Conservation (phyloP, 92 coral and sea anemone genomes). For the Porites evermanni region DNA sequence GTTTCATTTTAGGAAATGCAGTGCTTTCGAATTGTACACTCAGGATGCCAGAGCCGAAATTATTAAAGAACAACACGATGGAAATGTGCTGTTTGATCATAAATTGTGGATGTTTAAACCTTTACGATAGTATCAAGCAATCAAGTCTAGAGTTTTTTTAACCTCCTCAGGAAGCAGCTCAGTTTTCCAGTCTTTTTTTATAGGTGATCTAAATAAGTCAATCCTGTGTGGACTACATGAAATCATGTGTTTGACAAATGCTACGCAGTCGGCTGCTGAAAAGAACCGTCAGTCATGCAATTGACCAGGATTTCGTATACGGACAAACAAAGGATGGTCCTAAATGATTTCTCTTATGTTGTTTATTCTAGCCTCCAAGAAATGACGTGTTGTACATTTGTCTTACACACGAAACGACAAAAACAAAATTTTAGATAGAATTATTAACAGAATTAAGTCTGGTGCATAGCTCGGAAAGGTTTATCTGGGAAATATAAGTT, state of each 20-base stretch:
- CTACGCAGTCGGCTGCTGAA: not conserved
- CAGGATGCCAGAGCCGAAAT: too few species aligned
- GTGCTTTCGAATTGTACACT: constrained; percentile 12
- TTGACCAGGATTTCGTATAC: constrained; percentile 1
- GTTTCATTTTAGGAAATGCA: constrained; percentile 18
- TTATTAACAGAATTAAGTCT: constrained; percentile 6
- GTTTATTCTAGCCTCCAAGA: not conserved
- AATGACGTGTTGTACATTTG: not conserved
- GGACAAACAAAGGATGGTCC: not conserved
- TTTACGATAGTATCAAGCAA: constrained; percentile 4
- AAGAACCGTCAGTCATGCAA: constrained; percentile 5
- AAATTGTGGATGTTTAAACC: constrained; percentile 39
- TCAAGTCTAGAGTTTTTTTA: constrained; percentile 11
- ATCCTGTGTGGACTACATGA: not conserved
- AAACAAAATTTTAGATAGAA: constrained; percentile 2
- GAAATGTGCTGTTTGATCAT: constrained; percentile 17
- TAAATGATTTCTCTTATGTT: not conserved
- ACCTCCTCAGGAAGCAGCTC: not conserved
- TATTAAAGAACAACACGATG: constrained; percentile 23
- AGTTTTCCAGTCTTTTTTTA: constrained; percentile 12
- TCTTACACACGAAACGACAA: not conserved
- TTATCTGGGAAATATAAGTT: not conserved
- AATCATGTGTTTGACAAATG: not conserved
- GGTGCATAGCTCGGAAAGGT: constrained; percentile 2
- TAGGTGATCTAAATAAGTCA: constrained; percentile 1